These are phyloP conservation scores for Albula goreensis DNA, from an alignment of 2,113 vertebrate genomes.

Conservation along the genomic window DNA sequence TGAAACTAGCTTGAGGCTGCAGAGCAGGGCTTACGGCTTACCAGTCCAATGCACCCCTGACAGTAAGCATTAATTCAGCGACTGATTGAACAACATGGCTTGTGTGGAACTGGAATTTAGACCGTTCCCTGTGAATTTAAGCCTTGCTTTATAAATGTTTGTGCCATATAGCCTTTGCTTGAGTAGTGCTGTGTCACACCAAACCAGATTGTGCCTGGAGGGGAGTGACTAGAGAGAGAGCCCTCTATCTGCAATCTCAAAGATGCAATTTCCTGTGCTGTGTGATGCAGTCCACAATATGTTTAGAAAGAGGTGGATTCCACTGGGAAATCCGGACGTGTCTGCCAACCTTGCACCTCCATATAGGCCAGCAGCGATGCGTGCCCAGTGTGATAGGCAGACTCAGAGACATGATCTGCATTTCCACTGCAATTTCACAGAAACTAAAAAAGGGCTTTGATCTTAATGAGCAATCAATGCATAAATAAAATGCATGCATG, in stretches of 20 bases:
- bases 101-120: no score
- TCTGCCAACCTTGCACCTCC: conserved; percentile 18
- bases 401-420: background rate
- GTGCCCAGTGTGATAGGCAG: background rate
- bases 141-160: no score
- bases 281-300: conserved; percentile 50
- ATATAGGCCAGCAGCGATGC: conserved; percentile 14
- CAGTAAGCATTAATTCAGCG: background rate
- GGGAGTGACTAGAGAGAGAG: background rate
- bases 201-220: background rate
- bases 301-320: conserved; percentile 33
- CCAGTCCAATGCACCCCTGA: background rate
- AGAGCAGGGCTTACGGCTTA: background rate
- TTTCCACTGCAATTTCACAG: background rate
- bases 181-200: background rate
- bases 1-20: background rate
- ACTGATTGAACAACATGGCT: background rate
- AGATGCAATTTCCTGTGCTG: conserved; percentile 48
- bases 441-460: background rate
- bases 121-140: no score
- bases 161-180: background rate
- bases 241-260: conserved; percentile 43
- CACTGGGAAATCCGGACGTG: conserved; percentile 24
- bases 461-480: background rate
- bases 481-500: background rate